Evolutionary conservation across 2,888 invertebrate species (phyloP).

Genomic region (Emmelina monodactyla): DNA sequence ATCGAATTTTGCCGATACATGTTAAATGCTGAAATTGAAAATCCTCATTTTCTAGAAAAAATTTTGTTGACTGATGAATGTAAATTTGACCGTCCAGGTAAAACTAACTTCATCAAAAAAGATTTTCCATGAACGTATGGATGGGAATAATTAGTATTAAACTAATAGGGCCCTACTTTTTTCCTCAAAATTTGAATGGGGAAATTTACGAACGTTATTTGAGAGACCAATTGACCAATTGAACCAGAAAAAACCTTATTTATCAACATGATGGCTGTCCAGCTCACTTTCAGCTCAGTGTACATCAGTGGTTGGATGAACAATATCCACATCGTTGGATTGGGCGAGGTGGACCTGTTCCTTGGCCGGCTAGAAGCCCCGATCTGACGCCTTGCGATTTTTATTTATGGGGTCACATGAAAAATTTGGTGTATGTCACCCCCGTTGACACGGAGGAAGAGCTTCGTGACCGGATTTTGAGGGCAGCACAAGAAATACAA

Average conservation of each 20-base stretch:
- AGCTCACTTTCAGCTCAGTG: neutral
- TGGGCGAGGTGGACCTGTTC: neutral
- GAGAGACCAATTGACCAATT: too few species aligned
- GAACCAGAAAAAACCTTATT: neutral
- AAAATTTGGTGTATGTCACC: neutral
- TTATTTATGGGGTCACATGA: neutral
- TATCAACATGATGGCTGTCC: neutral
- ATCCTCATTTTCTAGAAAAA: slow-evolving; percentile 6
- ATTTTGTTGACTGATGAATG: slow-evolving; percentile 13
- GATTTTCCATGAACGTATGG: slow-evolving; percentile 10
- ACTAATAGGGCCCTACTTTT: slow-evolving; percentile 9
- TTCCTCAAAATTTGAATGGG: slow-evolving; percentile 4
- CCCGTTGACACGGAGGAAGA: neutral
- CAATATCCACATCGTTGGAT: neutral
- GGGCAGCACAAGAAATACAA: neutral
- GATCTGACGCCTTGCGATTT: too few species aligned
- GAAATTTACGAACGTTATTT: neutral
- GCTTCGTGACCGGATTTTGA: neutral
- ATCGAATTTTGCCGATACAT: slow-evolving; percentile 9
- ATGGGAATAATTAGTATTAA: slow-evolving; percentile 6
- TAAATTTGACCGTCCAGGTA: neutral
- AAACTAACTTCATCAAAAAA: slow-evolving; percentile 1
- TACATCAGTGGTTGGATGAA: neutral
- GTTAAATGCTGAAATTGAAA: slow-evolving; percentile 8
- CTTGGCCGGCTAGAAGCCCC: neutral